Base-by-base conservation (phyloP, 1,140 invertebrate genomes). In the Caenorhabditis inopinata region DNA sequence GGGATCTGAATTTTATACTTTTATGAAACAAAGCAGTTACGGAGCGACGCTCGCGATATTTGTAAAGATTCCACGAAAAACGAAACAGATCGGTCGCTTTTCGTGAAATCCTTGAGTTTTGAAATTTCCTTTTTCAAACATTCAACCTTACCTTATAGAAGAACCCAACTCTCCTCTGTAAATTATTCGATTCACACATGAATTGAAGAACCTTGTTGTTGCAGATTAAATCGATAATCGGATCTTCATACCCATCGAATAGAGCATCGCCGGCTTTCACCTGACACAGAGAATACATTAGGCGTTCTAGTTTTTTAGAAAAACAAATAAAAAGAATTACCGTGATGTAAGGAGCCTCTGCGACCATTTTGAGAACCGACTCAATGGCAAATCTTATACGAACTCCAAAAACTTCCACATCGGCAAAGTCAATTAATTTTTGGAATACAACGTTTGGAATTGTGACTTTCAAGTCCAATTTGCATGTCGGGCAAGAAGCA, bases 401-500 rank as follows among this genome's bases (percentile, higher is more conserved):
- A 29, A 79, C 14, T 58, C 38, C 25, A 83, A 68, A 51, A 75
- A 21, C 18, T 16, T n/a, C 46, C 79, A 18, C 25, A 14, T 46
- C 32, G 53, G 84, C 29, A 3, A 21, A 25, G 46, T 53, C 35
- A 16, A 35, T 25, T 6, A 82, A n/a, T 11, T 53, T 48, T 21
- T 87, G 86, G 42, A 88, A 87, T 12, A 88, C 62, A 23, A 88
- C 62, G 68, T 85, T 88, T 16, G 87, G 87, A 47, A 88, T 84
- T 25, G 81, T 85, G 32, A 88, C 82, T 45, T 49, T 78, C 29
- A 84, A 79, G 38, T 68, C 47, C 38, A 88, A 74, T 25, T 23
- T 23, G 68, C 87, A 88, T 11, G 73, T 80, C 1, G 68, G 0
- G 47, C 87, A 88, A 2, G 86, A 87, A 12, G 49, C 16, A 45